These are phyloP conservation scores for Colistium nudipinnis DNA, from an alignment of 2,113 vertebrate species.

Conservation along the genomic window DNA sequence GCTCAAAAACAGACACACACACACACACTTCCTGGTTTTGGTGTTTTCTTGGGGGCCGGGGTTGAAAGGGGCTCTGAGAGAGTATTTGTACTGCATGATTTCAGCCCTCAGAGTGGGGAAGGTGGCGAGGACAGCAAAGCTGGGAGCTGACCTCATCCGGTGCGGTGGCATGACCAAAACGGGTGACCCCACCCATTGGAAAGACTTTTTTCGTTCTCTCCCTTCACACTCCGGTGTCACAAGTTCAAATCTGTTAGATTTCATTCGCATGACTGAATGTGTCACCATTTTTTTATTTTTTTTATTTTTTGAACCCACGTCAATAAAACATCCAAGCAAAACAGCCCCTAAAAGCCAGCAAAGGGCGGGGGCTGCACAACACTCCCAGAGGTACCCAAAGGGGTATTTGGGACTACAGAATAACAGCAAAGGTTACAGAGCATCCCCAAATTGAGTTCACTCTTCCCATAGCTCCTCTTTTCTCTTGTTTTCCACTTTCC, in stretches of 20 bases:
- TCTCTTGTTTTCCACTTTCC: conserved; percentile 10
- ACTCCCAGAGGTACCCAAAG: conserved; percentile 50
- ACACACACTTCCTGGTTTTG: conserved; percentile 1
- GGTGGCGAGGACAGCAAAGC: conserved; percentile 4
- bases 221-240: conserved; percentile 54
- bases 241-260: conserved; percentile 64
- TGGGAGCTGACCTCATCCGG: conserved; percentile 61
- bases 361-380: conserved; percentile 32
- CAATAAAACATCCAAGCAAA: conserved; percentile 57
- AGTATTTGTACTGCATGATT: conserved; percentile 35
- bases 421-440: conserved; percentile 51
- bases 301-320: not conserved
- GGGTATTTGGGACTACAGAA: conserved; percentile 40
- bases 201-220: conserved; percentile 30
- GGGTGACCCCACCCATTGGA: conserved; percentile 42
- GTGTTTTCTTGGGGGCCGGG: not conserved
- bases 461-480: conserved; percentile 39
- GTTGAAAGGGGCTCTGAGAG: conserved; percentile 24
- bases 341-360: conserved; percentile 46
- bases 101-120: conserved; percentile 6
- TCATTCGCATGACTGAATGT: conserved; percentile 27
- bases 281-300: conserved; percentile 13
- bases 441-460: conserved; percentile 38
- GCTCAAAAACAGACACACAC: conserved; percentile 21
- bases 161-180: conserved; percentile 20